Evolutionary conservation across 2,888 invertebrate genomes (phyloP).

Genomic region (Eucera pruinosa): DNA sequence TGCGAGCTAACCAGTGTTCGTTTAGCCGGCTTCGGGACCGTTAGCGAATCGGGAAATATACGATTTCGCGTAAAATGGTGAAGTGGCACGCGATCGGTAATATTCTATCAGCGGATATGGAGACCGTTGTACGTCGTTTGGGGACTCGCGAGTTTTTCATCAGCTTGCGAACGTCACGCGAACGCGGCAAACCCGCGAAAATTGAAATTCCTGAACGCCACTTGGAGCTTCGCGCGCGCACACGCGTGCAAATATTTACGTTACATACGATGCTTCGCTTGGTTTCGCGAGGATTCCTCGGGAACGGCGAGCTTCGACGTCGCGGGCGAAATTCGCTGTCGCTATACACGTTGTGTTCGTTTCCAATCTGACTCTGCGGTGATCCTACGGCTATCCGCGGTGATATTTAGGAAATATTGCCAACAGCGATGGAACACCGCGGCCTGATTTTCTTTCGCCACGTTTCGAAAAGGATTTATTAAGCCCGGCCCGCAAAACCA

Average conservation of each 20-base stretch:
- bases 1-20: not conserved
- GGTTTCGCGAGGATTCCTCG: no score
- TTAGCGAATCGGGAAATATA: slow-evolving; percentile 15
- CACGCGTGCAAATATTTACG: no score
- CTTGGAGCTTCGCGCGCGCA: no score
- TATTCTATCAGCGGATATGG: slow-evolving; percentile 59
- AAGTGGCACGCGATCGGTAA: slow-evolving; percentile 49
- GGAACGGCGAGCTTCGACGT: no score
- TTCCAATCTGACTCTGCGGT: no score
- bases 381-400: slow-evolving; percentile 43
- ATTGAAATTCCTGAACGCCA: slow-evolving; percentile 66
- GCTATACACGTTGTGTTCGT: no score
- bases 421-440: no score
- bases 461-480: no score
- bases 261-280: no score
- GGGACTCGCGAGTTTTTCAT: slow-evolving; percentile 55
- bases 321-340: no score
- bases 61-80: slow-evolving; percentile 37
- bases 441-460: no score
- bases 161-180: slow-evolving; percentile 19
- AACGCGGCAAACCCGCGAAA: slow-evolving; percentile 54
- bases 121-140: slow-evolving; percentile 38
- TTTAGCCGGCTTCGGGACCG: not conserved
- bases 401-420: slow-evolving; percentile 54
- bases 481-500: no score